Percentiles rank a stretch among this genome's conserved stretches.
phyloP scores from a whole-genome alignment of 1,140 invertebrate genomes.

The Hyphantria cunea region DNA sequence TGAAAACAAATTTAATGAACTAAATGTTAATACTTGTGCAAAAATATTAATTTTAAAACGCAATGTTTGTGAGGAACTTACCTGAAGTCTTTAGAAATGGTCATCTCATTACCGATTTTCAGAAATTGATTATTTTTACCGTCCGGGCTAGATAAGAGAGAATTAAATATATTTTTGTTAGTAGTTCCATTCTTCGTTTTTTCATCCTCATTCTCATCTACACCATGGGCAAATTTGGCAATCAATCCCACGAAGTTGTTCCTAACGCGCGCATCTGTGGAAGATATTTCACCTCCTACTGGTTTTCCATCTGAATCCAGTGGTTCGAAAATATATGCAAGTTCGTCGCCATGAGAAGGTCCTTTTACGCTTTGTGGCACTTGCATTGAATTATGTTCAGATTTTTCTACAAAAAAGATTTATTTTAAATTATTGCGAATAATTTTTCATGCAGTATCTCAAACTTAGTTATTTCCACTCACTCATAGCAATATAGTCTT shows the following conservation, averaged over 20 bases:
- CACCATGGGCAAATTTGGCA: constrained; percentile 84
- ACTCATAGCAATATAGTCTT: no score
- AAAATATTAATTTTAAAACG: no score
- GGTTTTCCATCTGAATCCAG: constrained; percentile 83
- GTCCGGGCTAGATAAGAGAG: constrained; percentile 35
- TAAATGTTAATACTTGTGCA: no score
- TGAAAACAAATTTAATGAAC: constrained; percentile 34
- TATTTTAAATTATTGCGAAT: background rate
- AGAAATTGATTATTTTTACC: constrained; percentile 56
- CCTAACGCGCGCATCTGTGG: constrained; percentile 83
- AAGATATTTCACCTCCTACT: constrained; percentile 59
- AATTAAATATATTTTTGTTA: constrained; percentile 39
- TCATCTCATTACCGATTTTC: constrained; percentile 58
- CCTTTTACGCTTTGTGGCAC: constrained; percentile 50
- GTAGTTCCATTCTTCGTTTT: constrained; percentile 35
- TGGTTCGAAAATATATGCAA: constrained; percentile 86
- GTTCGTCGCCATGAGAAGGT: constrained; percentile 86
- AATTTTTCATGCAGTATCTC: no score
- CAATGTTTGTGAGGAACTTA: constrained; percentile 29
- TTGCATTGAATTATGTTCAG: background rate
- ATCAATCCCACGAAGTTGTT: constrained; percentile 85
- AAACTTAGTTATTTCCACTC: no score
- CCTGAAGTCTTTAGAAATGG: constrained; percentile 68
- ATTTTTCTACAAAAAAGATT: constrained; percentile 13
- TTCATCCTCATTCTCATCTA: constrained; percentile 24